A percentile compares a stretch with the other conserved stretches of the same genome.
Evolutionary conservation across 1,140 invertebrate genomes (phyloP).

Genomic region (Tribolium castaneum): DNA sequence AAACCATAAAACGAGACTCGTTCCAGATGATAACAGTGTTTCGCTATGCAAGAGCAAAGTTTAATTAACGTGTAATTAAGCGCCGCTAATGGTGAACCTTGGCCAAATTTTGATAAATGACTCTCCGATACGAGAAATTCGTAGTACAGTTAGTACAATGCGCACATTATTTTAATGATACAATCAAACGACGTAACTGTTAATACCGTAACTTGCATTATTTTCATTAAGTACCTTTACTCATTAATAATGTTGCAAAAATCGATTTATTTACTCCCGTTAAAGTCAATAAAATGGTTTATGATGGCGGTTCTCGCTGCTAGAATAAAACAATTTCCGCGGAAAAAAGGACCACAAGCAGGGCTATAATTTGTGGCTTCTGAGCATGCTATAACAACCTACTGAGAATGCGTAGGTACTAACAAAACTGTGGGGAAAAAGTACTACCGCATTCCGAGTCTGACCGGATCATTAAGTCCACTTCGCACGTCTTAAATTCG

Average conservation of each 20-base stretch:
- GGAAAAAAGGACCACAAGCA: slow-evolving; percentile 4
- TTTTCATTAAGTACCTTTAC: slow-evolving; percentile 1
- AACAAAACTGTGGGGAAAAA: slow-evolving; percentile 25
- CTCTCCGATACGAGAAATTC: neutral
- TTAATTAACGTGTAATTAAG: slow-evolving; percentile 1
- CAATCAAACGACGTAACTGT: slow-evolving; percentile 22
- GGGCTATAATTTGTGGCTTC: slow-evolving; percentile 34
- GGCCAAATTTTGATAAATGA: slow-evolving; percentile 30
- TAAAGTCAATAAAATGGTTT: slow-evolving; percentile 5
- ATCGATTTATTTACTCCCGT: neutral
- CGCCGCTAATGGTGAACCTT: slow-evolving; percentile 20
- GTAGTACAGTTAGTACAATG: slow-evolving; percentile 27
- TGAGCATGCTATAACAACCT: slow-evolving; percentile 24
- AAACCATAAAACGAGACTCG: neutral
- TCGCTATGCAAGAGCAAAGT: neutral
- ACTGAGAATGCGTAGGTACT: slow-evolving; percentile 3
- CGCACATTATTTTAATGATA: slow-evolving; percentile 29
- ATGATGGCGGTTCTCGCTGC: neutral
- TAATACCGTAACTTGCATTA: slow-evolving; percentile 1
- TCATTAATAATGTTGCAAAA: slow-evolving; percentile 12
- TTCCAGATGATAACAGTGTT: neutral
- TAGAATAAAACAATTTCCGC: neutral
- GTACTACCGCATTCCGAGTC: slow-evolving; percentile 33
- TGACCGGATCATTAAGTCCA: slow-evolving; percentile 9
- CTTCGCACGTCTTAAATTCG: neutral